Evolutionary conservation across 2,113 vertebrate genomes (phyloP).

Genomic region (Psephotus haematonotus): DNA sequence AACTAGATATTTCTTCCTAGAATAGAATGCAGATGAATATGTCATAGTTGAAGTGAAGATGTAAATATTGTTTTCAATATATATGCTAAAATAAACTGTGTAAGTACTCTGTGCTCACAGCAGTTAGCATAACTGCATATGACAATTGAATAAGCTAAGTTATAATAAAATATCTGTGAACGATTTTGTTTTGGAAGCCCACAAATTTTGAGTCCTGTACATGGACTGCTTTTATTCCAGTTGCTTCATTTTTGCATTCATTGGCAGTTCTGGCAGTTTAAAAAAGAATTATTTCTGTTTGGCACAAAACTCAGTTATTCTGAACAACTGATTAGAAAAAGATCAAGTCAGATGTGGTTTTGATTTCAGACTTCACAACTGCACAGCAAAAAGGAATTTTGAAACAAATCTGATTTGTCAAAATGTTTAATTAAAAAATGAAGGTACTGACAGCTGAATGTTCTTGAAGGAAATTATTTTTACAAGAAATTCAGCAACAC

Average conservation of each 20-base stretch:
- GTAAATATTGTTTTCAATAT: not conserved
- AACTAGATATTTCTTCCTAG: not conserved
- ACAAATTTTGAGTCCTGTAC: not conserved
- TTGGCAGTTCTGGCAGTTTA: not conserved
- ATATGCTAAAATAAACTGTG: not conserved
- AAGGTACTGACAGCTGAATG: not conserved
- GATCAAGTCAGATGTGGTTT: not conserved
- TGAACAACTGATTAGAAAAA: conserved; percentile 22
- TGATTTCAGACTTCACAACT: not conserved
- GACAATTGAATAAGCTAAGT: not conserved
- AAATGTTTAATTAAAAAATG: conserved; percentile 25
- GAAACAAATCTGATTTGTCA: conserved; percentile 12
- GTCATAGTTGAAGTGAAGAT: not conserved
- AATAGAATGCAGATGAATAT: not conserved
- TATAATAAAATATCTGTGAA: not conserved
- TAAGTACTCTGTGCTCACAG: not conserved
- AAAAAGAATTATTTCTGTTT: not conserved
- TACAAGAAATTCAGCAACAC: not conserved
- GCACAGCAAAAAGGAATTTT: conserved; percentile 3
- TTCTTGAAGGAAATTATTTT: conserved; percentile 20
- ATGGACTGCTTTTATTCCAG: not conserved
- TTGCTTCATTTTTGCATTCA: not conserved
- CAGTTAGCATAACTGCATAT: not conserved
- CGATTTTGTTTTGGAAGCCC: not conserved
- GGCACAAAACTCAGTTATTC: not conserved